A percentile compares a stretch with the other conserved stretches of the same genome.
Evolutionary conservation across 30 jellyfish, hydroid and myxozoan genomes (phyloP).

Genomic region (Haliclystus octoradiatus): DNA sequence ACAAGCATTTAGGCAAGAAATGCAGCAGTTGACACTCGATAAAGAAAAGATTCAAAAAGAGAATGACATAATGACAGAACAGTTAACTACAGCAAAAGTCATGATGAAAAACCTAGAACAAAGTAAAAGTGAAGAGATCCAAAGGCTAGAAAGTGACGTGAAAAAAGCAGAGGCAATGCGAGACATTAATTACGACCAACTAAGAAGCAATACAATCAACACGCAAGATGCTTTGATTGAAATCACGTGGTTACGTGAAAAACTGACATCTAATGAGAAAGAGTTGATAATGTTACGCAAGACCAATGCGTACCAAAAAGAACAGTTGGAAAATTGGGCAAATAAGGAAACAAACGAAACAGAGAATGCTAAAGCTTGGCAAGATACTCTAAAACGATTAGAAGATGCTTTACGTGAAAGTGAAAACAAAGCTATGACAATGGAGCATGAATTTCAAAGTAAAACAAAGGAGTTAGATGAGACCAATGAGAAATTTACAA

Average conservation of each 20-base stretch:
- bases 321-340: background rate
- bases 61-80: conserved; percentile 62
- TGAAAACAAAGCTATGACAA: background rate
- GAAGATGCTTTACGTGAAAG: background rate
- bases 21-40: conserved; percentile 48
- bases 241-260: conserved; percentile 2
- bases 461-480: background rate
- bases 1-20: conserved; percentile 45
- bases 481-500: background rate
- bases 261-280: background rate
- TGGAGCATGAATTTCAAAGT: background rate
- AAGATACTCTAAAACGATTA: background rate
- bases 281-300: background rate
- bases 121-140: conserved; percentile 47
- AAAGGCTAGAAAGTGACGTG: background rate
- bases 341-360: background rate
- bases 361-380: background rate
- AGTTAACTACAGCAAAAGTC: conserved; percentile 53
- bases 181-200: background rate
- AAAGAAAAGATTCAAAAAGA: conserved; percentile 48
- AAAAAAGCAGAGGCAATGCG: background rate
- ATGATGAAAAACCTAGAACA: conserved; percentile 62
- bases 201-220: background rate
- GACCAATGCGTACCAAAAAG: background rate
- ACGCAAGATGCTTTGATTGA: background rate